Evolutionary conservation across 2,113 vertebrate species (phyloP), one percentile per base, ranked within the genome.

Genomic region (Athene noctua): DNA sequence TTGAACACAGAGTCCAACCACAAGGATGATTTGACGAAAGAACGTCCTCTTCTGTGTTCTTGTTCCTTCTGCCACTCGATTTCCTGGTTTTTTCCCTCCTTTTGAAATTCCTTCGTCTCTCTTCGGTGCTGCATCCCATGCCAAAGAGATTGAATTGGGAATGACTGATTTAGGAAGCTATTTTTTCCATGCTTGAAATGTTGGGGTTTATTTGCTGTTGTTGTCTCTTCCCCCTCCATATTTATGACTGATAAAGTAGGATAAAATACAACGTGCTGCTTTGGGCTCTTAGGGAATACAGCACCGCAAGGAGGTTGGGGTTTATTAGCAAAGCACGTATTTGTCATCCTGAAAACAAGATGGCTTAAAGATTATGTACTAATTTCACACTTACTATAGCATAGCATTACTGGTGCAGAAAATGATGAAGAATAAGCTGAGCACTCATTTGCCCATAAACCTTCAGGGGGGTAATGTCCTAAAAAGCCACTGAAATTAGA

Each of bases 401-500:
- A 90, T 70, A 72, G 94, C 84, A 90, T 97, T 97, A 82, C 58
- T 75, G 73, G 77, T 27, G 91, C 93, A 93, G 88, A 94, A 97
- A 94, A 91, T 65, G 86, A 96, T 90, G 86, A 91, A 47, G 91
- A 97, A 94, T 97, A 94, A 96, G 84, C 95, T 93, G 93, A 86
- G 52, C 87, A 59, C 73, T 96, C 92, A 93, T 97, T 97, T 97
- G 92, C 88, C 96, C 73, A 55, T 97, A 92, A 97, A 95, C 94
- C 91, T 97, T 96, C 79, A 89, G 89, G 95, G 91, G 95, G 82
- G 91, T 68, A 74, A 85, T 95, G 93, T 96, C 95, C 90, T 98
- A 97, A 96, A 96, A 97, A 98, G 95, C 97, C 96, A 96, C 93
- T 95, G 96, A 95, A 96, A 97, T 92, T 96, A 94, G 93, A 96